These are phyloP conservation scores for Cisticola juncidis DNA, from an alignment of 2,113 vertebrate genomes.

Conservation along the genomic window DNA sequence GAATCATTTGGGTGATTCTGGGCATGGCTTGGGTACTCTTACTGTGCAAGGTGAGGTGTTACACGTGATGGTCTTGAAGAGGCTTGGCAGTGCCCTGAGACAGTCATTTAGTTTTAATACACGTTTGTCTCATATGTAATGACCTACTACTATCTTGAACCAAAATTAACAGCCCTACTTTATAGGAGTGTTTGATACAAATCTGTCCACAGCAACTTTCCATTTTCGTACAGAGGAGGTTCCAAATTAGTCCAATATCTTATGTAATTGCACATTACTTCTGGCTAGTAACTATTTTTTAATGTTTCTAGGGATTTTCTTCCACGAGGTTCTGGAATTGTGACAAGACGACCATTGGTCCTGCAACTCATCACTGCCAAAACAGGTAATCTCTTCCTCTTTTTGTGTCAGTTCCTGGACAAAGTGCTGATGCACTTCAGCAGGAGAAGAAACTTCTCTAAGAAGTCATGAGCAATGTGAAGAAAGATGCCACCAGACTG, in stretches of 20 bases:
- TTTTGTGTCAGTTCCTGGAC: neutral
- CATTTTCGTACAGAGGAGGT: neutral
- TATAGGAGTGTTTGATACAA: neutral
- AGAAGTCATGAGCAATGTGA: neutral
- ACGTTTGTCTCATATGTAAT: neutral
- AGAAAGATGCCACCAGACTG: neutral
- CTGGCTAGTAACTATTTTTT: neutral
- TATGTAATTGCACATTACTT: neutral
- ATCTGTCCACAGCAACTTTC: neutral
- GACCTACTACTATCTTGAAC: neutral
- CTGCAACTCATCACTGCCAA: constrained; percentile 80
- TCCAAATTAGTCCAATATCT: neutral
- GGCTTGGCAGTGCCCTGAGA: neutral
- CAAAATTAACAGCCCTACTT: neutral
- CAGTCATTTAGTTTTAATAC: neutral
- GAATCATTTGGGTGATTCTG: neutral
- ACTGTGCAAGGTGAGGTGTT: neutral
- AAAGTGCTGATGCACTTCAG: neutral
- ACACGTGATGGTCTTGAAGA: neutral
- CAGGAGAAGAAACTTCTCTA: neutral
- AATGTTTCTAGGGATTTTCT: constrained; percentile 77
- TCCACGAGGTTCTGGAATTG: constrained; percentile 80
- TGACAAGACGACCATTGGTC: constrained; percentile 77
- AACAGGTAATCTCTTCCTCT: constrained; percentile 69
- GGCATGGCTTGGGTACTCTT: neutral